phyloP scores from a whole-genome alignment of 1,140 invertebrate species.

The Scylla paramamosain region DNA sequence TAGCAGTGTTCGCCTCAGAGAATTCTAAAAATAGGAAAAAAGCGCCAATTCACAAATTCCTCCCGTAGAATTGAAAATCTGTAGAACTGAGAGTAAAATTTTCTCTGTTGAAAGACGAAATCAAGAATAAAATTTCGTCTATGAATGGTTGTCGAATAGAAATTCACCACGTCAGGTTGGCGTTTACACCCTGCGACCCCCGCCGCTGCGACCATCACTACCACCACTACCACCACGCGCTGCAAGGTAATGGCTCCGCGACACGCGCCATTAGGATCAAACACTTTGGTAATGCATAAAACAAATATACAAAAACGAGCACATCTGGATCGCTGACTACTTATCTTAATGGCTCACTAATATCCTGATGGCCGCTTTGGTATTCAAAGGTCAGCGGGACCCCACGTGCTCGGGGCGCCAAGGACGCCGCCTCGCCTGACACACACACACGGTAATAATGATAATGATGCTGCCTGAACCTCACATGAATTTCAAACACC shows the following conservation, averaged over 20 bases:
- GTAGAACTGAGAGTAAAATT: too few species aligned
- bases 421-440: not conserved
- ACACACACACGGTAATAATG: not conserved
- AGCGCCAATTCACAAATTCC: too few species aligned
- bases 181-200: not conserved
- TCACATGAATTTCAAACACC: not conserved
- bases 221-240: not conserved
- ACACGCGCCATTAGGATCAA: not conserved
- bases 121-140: too few species aligned
- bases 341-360: not conserved
- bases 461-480: not conserved
- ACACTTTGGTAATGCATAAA: not conserved
- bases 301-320: not conserved
- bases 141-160: too few species aligned
- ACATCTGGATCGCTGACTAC: not conserved
- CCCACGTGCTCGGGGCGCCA: not conserved
- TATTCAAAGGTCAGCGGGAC: not conserved
- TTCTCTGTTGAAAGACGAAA: too few species aligned
- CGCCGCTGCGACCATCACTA: not conserved
- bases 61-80: too few species aligned
- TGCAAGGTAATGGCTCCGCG: too few species aligned
- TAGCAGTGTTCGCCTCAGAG: too few species aligned
- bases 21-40: too few species aligned
- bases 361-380: not conserved
- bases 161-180: too few species aligned